Base-by-base conservation (phyloP, 1,140 invertebrate species). In the Macrobrachium rosenbergii region DNA sequence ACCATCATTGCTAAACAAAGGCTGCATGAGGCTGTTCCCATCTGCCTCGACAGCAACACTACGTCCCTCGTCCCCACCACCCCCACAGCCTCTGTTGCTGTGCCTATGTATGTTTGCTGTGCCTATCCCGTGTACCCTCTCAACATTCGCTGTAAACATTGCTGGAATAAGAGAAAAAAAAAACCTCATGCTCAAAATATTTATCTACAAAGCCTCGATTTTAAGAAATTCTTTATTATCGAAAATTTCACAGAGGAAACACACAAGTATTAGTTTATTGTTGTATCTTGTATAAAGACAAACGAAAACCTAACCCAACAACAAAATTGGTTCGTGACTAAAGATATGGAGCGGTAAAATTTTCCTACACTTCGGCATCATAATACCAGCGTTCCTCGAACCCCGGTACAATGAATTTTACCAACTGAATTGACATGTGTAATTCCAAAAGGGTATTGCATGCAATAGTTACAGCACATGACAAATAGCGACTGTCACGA, bases 1-100 rank as follows among this genome's bases (percentile, higher is more conserved):
- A 67, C 72, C 82, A 77, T 10, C 73, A 23, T 16, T 73, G 67
- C 21, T 87, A 69, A 64, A 87, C 85, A 87, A 87, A 87, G 85
- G 85, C 78, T 82, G 78, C 85, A 87, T 80, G 84, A 73, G n/a
- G 28, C 58, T 81, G 64, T 77, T 52, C 78, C 52, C 64, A 67
- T 60, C 77, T 79, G 58, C 23, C 84, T 72, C 62, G 63, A 81
- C 59, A 60, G 69, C 62, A 23, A 43, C 52, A 67, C 62, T 78
- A 73, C 63, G 8, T 37, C 76, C 17, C 59, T 28, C 52, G 52
- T 3, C 43, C 64, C 37, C 67, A 21, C 63, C 23, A 52, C 64
- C 63, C 81, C 58, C 60, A 12, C 59, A 77, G 83, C 75, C 64
- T 72, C 23, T 72, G 21, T 72, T 52, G 19, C 67, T 58, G n/a